phyloP scores from a whole-genome alignment of 2,888 invertebrate species.

The Graphium colonna region DNA sequence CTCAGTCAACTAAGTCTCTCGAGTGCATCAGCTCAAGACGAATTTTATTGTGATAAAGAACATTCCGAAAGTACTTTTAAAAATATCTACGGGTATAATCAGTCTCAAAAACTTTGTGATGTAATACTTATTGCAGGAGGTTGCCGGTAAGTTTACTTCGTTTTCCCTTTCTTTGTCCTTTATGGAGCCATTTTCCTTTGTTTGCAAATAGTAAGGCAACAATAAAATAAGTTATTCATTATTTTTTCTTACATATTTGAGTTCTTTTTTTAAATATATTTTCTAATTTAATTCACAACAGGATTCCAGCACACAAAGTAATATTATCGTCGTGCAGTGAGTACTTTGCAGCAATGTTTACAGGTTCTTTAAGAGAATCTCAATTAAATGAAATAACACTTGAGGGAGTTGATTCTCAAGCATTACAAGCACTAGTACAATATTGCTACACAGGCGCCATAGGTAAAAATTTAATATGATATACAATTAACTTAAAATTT shows the following conservation, averaged over 20 bases:
- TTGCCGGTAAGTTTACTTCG: conserved; percentile 69
- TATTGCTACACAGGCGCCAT: conserved; percentile 94
- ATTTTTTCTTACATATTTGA: too few relatives aligned
- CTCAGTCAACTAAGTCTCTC: conserved; percentile 83
- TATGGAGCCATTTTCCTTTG: conserved; percentile 21
- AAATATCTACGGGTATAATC: conserved; percentile 90
- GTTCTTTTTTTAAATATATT: not conserved
- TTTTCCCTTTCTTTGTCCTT: conserved; percentile 11
- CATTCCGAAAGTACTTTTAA: conserved; percentile 91
- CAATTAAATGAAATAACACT: conserved; percentile 91
- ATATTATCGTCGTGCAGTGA: conserved; percentile 95
- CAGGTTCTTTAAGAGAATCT: conserved; percentile 91
- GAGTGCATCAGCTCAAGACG: conserved; percentile 86
- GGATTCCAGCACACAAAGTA: conserved; percentile 91
- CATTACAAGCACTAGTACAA: conserved; percentile 89
- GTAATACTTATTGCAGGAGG: conserved; percentile 91
- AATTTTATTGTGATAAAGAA: conserved; percentile 86
- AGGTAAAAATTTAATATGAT: conserved; percentile 49
- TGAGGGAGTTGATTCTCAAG: conserved; percentile 91
- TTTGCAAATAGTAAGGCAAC: conserved; percentile 8
- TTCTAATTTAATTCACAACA: conserved; percentile 34
- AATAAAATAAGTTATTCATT: not conserved
- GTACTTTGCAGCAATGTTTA: conserved; percentile 98
- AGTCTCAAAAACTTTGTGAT: conserved; percentile 92
- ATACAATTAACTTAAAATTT: conserved; percentile 19